phyloP scores from a whole-genome alignment of 2,888 invertebrate species.

The Exephanes ischioxanthus region DNA sequence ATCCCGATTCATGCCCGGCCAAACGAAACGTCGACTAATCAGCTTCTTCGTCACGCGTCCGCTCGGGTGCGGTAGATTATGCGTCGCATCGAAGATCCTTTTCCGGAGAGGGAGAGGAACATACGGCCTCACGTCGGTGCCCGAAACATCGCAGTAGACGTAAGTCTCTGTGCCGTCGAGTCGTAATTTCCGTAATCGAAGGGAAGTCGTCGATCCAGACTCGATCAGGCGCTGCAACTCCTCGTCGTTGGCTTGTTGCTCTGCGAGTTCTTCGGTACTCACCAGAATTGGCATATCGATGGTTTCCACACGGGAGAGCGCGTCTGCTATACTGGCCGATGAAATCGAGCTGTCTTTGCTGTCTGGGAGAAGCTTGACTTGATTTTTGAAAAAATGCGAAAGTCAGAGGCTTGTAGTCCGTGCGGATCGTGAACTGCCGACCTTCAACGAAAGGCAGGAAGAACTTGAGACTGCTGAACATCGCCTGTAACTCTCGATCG shows the following conservation, averaged over 20 bases:
- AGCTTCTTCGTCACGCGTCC: no score
- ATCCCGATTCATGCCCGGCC: no score
- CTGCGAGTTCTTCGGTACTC: neutral
- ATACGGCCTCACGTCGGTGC: no score
- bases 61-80: no score
- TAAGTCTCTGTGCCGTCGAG: no score
- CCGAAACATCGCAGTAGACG: no score
- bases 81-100: no score
- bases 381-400: conserved; percentile 9
- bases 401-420: conserved; percentile 35
- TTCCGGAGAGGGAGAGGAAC: no score
- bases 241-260: conserved; percentile 16
- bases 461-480: conserved; percentile 26
- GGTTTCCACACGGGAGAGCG: conserved; percentile 13
- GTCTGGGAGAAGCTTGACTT: conserved; percentile 12
- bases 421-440: conserved; percentile 11
- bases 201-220: neutral
- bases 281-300: conserved; percentile 3
- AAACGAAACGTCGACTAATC: no score
- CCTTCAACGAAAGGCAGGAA: conserved; percentile 21
- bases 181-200: neutral
- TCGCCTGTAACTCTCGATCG: conserved; percentile 8
- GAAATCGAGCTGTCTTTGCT: conserved; percentile 17
- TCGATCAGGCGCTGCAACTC: conserved; percentile 17
- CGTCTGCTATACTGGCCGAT: conserved; percentile 38